Conservation (phyloP, 2,113 vertebrate species). For the Australoheros scitulus region DNA sequence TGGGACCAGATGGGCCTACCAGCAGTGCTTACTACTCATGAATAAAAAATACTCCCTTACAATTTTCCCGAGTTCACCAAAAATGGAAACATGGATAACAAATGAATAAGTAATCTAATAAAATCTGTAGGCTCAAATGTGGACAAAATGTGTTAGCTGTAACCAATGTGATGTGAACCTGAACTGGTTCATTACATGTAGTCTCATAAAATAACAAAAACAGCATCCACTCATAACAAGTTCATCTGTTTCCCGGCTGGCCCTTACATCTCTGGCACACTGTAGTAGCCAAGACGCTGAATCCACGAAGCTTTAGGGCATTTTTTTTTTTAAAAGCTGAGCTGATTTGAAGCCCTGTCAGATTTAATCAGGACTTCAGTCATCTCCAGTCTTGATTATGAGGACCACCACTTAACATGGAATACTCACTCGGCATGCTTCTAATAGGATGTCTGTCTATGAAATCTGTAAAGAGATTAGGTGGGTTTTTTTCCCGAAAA, state of each 20-base stretch:
- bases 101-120: background rate
- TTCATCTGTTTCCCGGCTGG: conserved; percentile 45
- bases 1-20: conserved; percentile 42
- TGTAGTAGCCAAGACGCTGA: conserved; percentile 22
- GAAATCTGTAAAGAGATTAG: conserved; percentile 51
- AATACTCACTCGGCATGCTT: conserved; percentile 28
- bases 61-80: background rate
- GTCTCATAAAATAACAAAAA: conserved; percentile 1
- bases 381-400: conserved; percentile 64
- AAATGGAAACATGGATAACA: conserved; percentile 39
- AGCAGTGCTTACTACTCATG: conserved; percentile 37
- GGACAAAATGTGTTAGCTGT: background rate
- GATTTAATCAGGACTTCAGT: conserved; percentile 65
- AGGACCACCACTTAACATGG: conserved; percentile 58
- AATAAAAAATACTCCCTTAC: conserved; percentile 39
- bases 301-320: conserved; percentile 50
- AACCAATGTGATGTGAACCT: background rate
- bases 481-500: conserved; percentile 32
- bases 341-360: conserved; percentile 76
- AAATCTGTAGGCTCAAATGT: background rate
- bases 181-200: background rate
- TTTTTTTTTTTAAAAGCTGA: conserved; percentile 56
- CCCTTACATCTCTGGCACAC: conserved; percentile 36
- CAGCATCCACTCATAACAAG: background rate
- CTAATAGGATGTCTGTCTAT: conserved; percentile 56